Percentiles rank a stretch among this genome's conserved stretches.
Evolutionary conservation across 2,113 vertebrate species (phyloP).

Genomic region (Emydocephalus ijimae): DNA sequence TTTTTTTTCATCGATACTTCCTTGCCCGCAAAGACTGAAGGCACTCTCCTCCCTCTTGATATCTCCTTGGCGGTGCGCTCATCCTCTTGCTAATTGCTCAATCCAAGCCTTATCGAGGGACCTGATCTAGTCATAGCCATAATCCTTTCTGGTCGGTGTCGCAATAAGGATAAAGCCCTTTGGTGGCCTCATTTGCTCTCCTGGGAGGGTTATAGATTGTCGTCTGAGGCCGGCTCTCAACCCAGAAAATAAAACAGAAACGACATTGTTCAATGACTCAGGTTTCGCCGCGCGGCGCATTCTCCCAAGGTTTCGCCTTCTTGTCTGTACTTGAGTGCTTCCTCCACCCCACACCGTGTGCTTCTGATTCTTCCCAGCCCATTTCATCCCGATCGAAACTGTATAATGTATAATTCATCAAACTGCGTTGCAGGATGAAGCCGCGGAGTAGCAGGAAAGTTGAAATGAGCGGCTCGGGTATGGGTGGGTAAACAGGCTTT

Average conservation of each 20-base stretch:
- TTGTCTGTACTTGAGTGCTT: neutral
- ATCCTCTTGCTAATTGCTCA: neutral
- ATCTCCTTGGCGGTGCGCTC: neutral
- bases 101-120: neutral
- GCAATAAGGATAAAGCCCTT: neutral
- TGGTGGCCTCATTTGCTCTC: neutral
- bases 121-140: neutral
- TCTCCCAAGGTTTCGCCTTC: neutral
- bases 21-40: neutral
- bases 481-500: neutral
- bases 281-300: neutral
- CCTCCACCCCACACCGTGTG: neutral
- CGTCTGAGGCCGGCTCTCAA: neutral
- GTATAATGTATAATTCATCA: neutral
- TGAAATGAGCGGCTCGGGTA: neutral
- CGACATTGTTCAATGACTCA: neutral
- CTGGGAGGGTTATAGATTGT: neutral
- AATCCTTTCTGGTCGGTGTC: neutral
- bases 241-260: neutral
- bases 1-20: neutral
- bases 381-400: neutral
- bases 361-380: neutral
- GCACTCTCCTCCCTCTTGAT: neutral
- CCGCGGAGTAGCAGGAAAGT: neutral
- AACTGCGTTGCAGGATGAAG: neutral